Evolutionary conservation across 2,888 invertebrate genomes (phyloP).

Genomic region (Parascotia fuliginaria): DNA sequence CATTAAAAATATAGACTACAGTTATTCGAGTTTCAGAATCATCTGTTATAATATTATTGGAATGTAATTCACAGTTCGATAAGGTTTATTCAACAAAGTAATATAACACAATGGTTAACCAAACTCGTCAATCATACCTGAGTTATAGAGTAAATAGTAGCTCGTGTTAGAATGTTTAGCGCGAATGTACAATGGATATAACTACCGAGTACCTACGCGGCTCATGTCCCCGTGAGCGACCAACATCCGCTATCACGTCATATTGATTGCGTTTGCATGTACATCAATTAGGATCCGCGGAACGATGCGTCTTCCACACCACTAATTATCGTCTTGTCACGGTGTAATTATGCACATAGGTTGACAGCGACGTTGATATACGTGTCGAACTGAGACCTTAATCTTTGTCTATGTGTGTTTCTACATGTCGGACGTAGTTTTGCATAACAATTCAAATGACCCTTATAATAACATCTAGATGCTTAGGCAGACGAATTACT

Average conservation of each 20-base stretch:
- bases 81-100: too few species aligned
- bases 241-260: slow-evolving; percentile 72
- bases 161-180: slow-evolving; percentile 28
- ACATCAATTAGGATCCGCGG: slow-evolving; percentile 81
- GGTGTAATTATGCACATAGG: slow-evolving; percentile 69
- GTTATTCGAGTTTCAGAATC: too few species aligned
- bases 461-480: background rate
- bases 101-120: background rate
- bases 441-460: background rate
- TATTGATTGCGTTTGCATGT: slow-evolving; percentile 85
- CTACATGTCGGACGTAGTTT: background rate
- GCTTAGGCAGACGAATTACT: too few species aligned
- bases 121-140: slow-evolving; percentile 1
- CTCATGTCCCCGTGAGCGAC: slow-evolving; percentile 51
- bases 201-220: slow-evolving; percentile 27
- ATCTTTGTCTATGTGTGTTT: slow-evolving; percentile 25
- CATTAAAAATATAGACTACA: too few species aligned
- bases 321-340: slow-evolving; percentile 82
- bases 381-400: slow-evolving; percentile 39
- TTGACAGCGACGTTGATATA: slow-evolving; percentile 67
- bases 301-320: slow-evolving; percentile 78
- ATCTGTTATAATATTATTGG: too few species aligned
- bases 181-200: slow-evolving; percentile 23
- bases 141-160: slow-evolving; percentile 16
- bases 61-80: too few species aligned